Evolutionary conservation across 2,797 vertebrate genomes (phyloP), one percentile per base, ranked within the genome.

Genomic region (Sebastes glaucus): DNA sequence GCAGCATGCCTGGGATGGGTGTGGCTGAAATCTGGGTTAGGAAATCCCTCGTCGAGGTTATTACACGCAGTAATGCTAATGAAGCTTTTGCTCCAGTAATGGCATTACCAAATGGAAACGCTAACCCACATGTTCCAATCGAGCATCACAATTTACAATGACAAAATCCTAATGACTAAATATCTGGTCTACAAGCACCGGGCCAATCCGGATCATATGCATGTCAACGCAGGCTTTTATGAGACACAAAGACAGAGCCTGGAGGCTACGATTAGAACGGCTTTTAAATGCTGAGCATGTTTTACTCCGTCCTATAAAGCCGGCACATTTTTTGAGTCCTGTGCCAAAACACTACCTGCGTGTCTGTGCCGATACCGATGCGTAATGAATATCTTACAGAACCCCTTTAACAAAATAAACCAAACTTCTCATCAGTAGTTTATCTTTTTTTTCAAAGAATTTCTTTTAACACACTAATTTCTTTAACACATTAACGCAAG

Each of bases 1-100:
- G 61, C 85, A 82, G 76, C 80, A 22, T 83, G 89, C 74, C 83
- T 82, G 66, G 13, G 66, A 32, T 82, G 93, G 91, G 91, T 89
- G 93, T 87, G 84, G 82, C 80, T 85, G 74, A 89, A 89, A 93
- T 93, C 89, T 93, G 81, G 90, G 89, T 90, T 90, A 91, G 85
- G 81, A 90, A 93, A 88, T 93, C 93, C 93, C 93, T 84, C 55
- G 86, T 88, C 0, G 87, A 78, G 80, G 77, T 90, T 87, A 86
- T 89, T 87, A 86, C 81, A 90, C 76, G 88, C 85, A 71, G 75
- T 88, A 84, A 88, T 92, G 89, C 88, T 92, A 92, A 92, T 94
- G 83, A 90, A 75, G 90, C 83, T 87, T 84, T 90, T 91, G 84
- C 90, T 81, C 60, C 71, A 83, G 63, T 88, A 86, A 89, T 85